Evolutionary conservation across 2,888 invertebrate species (phyloP).

Genomic region (Eurytoma adleriae): DNA sequence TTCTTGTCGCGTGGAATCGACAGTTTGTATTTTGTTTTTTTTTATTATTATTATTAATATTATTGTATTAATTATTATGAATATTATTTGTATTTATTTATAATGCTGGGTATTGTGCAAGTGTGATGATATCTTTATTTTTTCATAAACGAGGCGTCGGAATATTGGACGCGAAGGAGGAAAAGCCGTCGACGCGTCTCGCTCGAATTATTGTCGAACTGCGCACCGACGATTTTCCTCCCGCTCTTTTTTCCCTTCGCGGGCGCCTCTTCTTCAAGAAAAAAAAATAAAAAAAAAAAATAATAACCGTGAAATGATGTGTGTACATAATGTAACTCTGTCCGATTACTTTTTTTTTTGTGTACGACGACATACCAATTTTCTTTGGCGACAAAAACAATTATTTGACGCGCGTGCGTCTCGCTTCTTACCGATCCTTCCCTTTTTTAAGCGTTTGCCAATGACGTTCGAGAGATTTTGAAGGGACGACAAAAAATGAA

Average conservation of each 20-base stretch:
- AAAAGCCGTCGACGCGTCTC: no score
- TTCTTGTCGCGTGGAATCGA: conserved; percentile 18
- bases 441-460: background rate
- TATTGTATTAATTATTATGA: conserved; percentile 49
- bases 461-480: conserved; percentile 5
- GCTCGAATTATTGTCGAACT: no score
- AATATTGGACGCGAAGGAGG: background rate
- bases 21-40: conserved; percentile 49
- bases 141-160: conserved; percentile 26
- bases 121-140: conserved; percentile 54
- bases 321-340: conserved; percentile 51
- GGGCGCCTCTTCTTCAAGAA: background rate
- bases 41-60: conserved; percentile 47
- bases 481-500: conserved; percentile 14
- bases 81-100: conserved; percentile 57
- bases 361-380: background rate
- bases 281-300: background rate
- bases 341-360: conserved; percentile 9
- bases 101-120: conserved; percentile 58
- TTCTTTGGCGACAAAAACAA: conserved; percentile 16
- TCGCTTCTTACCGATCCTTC: conserved; percentile 8
- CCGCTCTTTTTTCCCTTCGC: background rate
- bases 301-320: conserved; percentile 37
- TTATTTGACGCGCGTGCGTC: conserved; percentile 10
- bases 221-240: no score